Percentiles rank a stretch among this genome's conserved stretches.
Evolutionary conservation across 2,113 vertebrate genomes (phyloP).

Genomic region (Urocolius indicus): DNA sequence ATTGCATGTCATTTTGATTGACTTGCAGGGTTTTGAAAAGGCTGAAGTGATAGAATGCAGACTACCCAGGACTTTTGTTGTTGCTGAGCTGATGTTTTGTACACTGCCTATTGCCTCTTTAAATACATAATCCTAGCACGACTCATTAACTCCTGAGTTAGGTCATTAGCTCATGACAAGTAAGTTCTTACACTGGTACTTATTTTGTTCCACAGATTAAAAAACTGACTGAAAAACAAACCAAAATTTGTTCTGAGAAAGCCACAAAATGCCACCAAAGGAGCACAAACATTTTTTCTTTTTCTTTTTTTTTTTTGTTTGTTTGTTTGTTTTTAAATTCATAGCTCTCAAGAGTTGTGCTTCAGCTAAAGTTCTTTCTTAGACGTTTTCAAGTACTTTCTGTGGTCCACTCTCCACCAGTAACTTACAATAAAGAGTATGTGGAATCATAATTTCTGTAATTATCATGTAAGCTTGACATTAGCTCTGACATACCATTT

Average conservation of each 20-base stretch:
- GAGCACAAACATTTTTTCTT: not conserved
- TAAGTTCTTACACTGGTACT: not conserved
- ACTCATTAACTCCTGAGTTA: slow-evolving; percentile 5
- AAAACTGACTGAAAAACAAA: not conserved
- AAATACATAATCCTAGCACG: not conserved
- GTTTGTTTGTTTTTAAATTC: not conserved
- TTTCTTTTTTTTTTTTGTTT: too few relatives aligned
- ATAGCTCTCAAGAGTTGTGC: not conserved
- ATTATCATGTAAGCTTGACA: not conserved
- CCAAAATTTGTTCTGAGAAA: not conserved
- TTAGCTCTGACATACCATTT: not conserved
- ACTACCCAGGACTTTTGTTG: not conserved
- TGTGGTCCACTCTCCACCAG: not conserved
- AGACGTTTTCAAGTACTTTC: not conserved
- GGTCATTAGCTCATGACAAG: slow-evolving; percentile 14
- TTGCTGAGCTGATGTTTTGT: not conserved
- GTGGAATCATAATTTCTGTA: not conserved
- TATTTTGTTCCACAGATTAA: not conserved
- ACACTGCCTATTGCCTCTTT: not conserved
- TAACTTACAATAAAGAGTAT: not conserved
- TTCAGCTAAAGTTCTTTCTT: not conserved
- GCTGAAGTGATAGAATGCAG: not conserved
- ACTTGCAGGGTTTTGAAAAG: not conserved
- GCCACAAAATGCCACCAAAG: not conserved
- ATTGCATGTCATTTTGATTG: not conserved